These are phyloP conservation scores for Lampropteryx suffumata DNA, from an alignment of 2,888 invertebrate species.

Conservation along the genomic window DNA sequence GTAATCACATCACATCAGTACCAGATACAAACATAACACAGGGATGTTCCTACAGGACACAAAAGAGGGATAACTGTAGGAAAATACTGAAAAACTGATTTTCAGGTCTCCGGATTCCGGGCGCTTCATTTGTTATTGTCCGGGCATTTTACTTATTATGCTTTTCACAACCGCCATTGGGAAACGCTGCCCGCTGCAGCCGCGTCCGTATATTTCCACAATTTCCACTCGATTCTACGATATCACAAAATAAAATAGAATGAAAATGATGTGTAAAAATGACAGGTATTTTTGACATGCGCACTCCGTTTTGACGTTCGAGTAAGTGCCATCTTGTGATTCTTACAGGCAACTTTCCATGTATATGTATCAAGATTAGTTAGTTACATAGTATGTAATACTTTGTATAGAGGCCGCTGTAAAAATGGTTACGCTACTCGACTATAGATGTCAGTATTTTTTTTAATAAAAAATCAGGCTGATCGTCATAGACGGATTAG, in stretches of 20 bases:
- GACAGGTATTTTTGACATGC: conserved; percentile 80
- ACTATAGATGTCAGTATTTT: conserved; percentile 42
- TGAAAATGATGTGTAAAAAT: conserved; percentile 53
- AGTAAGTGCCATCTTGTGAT: conserved; percentile 48
- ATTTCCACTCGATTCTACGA: conserved; percentile 68
- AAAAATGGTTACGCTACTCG: conserved; percentile 30
- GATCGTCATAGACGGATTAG: too few species aligned
- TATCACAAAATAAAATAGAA: conserved; percentile 77
- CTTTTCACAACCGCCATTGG: conserved; percentile 51
- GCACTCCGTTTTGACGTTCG: conserved; percentile 50
- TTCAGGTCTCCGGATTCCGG: conserved; percentile 44
- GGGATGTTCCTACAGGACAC: conserved; percentile 31
- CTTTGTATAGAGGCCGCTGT: conserved; percentile 9
- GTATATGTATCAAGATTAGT: not conserved
- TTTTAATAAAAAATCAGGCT: too few species aligned
- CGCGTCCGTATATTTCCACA: conserved; percentile 61
- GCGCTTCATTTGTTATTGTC: conserved; percentile 41
- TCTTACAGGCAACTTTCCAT: not conserved
- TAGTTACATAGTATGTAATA: not conserved
- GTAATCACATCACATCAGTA: conserved; percentile 57
- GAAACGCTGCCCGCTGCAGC: conserved; percentile 58
- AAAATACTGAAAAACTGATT: conserved; percentile 53
- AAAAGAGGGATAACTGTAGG: conserved; percentile 49
- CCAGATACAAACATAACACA: conserved; percentile 50
- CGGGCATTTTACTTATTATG: conserved; percentile 46